Base-by-base conservation (phyloP, 2,888 invertebrate genomes). In the Imbricaverruca yamaguchii region DNA sequence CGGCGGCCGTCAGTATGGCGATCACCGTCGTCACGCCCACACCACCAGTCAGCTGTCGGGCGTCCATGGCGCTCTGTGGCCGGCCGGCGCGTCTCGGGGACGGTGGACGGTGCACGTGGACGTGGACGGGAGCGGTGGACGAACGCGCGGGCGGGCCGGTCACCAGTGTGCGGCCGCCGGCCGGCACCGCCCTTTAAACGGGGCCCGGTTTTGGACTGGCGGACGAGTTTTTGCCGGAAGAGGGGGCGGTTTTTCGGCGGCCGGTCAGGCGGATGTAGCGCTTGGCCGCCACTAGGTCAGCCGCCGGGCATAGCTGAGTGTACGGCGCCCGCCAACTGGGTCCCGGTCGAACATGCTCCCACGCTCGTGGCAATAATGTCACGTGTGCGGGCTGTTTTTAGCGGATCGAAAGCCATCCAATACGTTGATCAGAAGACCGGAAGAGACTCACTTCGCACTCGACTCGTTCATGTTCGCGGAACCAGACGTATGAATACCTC, bases 11-110 rank as follows among this genome's bases (percentile, higher is more conserved):
- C n/a, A 78, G 57, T n/a, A 78, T n/a, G 78, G 56, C 78, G 2
- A 78, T 78, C 78, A 78, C 78, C 23, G 78, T 56, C n/a, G 78
- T 78, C 56, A 78, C 78, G 57, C 78, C 78, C 2, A 78, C n/a
- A 2, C 78, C 78, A n/a, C 57, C 57, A 3, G 56, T n/a, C 6
- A 78, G 23, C 77, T 77, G 77, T 11, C 77, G 39, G 18, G 53
- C 77, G 77, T 55, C 55, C 77, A 77, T 77, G 12, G 55, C 77
- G 25, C 59, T 12, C 15, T n/a, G n/a, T n/a, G n/a, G n/a, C n/a
- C n/a, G n/a, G n/a, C n/a, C n/a, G n/a, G n/a, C n/a, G n/a, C n/a
- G n/a, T n/a, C n/a, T n/a, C n/a, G n/a, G n/a, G n/a, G n/a, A n/a
- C n/a, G n/a, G n/a, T n/a, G n/a, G n/a, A n/a, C n/a, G n/a, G n/a